A percentile compares a stretch with the other conserved stretches of the same genome.
phyloP scores from a whole-genome alignment of 2,888 invertebrate species.

The Aleiodes alternator region DNA sequence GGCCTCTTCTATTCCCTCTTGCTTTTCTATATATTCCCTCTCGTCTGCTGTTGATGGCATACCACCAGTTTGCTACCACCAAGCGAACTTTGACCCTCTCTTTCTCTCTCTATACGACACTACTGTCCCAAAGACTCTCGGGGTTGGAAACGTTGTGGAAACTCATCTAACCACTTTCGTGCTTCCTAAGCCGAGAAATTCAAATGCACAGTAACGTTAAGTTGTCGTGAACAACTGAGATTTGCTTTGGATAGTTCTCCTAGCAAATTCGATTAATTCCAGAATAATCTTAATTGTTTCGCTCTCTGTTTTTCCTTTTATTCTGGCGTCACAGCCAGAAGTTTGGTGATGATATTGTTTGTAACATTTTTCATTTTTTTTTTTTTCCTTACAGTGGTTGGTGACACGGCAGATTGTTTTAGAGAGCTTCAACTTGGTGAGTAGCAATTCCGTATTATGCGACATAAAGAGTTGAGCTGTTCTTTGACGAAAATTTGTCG shows the following conservation, averaged over 20 bases:
- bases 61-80: neutral
- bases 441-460: too few relatives aligned
- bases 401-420: too few relatives aligned
- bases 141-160: conserved; percentile 26
- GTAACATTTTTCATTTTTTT: too few relatives aligned
- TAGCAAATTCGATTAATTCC: conserved; percentile 27
- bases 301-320: neutral
- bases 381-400: too few relatives aligned
- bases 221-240: conserved; percentile 41
- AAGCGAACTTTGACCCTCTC: conserved; percentile 39
- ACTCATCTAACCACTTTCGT: conserved; percentile 44
- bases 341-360: too few relatives aligned
- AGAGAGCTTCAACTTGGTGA: too few relatives aligned
- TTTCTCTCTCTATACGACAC: conserved; percentile 12
- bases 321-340: neutral
- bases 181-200: conserved; percentile 30
- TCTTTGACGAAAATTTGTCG: too few relatives aligned
- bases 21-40: neutral
- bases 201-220: conserved; percentile 18
- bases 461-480: too few relatives aligned
- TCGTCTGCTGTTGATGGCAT: conserved; percentile 30
- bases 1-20: conserved; percentile 12
- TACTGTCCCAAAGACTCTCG: conserved; percentile 24
- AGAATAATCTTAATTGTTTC: conserved; percentile 18
- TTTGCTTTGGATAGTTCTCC: conserved; percentile 32